These are phyloP conservation scores for Koerneria pararmatus DNA, from an alignment of 2,888 invertebrate species.

Conservation along the genomic window DNA sequence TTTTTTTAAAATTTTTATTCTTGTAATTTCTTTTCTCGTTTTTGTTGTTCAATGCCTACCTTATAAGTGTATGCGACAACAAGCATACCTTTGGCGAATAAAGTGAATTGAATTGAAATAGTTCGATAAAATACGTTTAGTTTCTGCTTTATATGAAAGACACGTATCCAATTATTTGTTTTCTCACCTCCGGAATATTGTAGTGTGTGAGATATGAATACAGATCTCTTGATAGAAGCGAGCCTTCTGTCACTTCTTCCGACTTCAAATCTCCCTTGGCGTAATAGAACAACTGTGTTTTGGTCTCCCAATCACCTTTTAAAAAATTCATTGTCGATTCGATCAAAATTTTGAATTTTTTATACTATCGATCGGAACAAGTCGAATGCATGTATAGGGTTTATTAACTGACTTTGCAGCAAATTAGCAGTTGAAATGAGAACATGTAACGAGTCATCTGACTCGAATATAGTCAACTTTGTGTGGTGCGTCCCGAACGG, in stretches of 20 bases:
- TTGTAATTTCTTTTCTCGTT: no score
- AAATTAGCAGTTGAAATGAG: conserved; percentile 50
- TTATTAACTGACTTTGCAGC: conserved; percentile 18
- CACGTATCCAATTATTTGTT: no score
- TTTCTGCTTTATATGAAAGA: no score
- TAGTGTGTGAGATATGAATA: conserved; percentile 26
- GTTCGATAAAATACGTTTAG: no score
- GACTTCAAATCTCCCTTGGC: conserved; percentile 11
- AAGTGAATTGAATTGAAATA: no score
- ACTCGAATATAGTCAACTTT: conserved; percentile 46
- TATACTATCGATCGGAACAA: no score
- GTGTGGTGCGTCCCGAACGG: conserved; percentile 51
- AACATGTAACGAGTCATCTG: conserved; percentile 37
- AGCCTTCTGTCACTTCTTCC: conserved; percentile 7
- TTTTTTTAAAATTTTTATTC: no score
- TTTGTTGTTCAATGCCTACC: no score
- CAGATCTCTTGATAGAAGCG: conserved; percentile 28
- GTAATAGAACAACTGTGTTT: conserved; percentile 50
- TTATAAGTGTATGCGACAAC: no score
- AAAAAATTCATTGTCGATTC: background rate
- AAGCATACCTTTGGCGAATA: no score
- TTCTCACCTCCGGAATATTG: conserved; percentile 6
- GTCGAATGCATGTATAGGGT: background rate
- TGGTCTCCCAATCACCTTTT: conserved; percentile 44
- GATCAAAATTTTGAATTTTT: no score